Conservation (phyloP, 2,888 invertebrate genomes). For the Drosophila cognata region DNA sequence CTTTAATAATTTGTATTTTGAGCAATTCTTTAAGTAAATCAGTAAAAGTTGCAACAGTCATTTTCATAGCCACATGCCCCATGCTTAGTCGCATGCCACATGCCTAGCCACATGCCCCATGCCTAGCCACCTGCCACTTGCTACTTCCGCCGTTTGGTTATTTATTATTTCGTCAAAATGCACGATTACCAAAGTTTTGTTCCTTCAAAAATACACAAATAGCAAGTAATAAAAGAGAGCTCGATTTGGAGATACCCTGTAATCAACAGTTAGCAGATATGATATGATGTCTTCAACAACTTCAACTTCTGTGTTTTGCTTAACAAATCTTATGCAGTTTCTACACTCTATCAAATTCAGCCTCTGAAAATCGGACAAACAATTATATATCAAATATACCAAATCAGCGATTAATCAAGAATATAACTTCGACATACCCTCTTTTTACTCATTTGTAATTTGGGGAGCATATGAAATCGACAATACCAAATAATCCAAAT, state of each 20-base stretch:
- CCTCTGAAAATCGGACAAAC: too few relatives aligned
- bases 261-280: background rate
- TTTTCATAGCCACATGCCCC: constrained; percentile 15
- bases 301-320: too few relatives aligned
- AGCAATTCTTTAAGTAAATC: constrained; percentile 61
- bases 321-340: too few relatives aligned
- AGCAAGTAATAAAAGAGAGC: background rate
- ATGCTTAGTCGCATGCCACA: constrained; percentile 6
- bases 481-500: background rate
- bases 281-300: too few relatives aligned
- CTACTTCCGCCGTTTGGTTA: constrained; percentile 18
- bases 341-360: too few relatives aligned
- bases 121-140: constrained; percentile 8
- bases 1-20: constrained; percentile 50
- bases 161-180: constrained; percentile 31
- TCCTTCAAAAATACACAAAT: background rate
- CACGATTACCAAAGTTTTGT: constrained; percentile 29
- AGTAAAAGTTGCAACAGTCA: constrained; percentile 15
- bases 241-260: background rate
- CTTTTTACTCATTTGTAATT: background rate
- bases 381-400: background rate
- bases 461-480: background rate
- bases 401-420: background rate
- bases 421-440: background rate
- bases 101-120: constrained; percentile 8